These are phyloP conservation scores for Cuculus canorus DNA, from an alignment of 2,797 vertebrate genomes.

Conservation along the genomic window DNA sequence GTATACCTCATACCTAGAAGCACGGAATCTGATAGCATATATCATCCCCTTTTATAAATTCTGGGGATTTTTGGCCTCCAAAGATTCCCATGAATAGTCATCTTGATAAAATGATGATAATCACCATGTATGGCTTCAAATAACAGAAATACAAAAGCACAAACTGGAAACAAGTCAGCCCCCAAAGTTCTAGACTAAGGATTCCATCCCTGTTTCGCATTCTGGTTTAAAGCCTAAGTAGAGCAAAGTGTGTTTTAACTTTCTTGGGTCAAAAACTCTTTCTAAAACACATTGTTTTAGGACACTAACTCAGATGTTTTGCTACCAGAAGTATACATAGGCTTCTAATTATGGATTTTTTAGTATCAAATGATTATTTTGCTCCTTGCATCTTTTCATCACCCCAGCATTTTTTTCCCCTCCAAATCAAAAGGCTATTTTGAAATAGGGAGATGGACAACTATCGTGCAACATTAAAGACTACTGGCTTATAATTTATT, in stretches of 20 bases:
- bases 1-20: not conserved
- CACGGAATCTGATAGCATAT: not conserved
- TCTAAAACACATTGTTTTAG: not conserved
- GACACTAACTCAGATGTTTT: not conserved
- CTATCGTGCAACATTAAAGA: not conserved
- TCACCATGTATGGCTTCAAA: not conserved
- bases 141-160: not conserved
- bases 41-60: not conserved
- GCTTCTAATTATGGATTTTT: not conserved
- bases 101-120: not conserved
- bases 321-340: not conserved
- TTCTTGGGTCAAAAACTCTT: not conserved
- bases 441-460: not conserved
- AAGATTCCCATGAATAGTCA: not conserved
- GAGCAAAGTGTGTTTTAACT: rapidly evolving
- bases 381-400: not conserved
- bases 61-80: not conserved
- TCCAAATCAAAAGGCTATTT: not conserved
- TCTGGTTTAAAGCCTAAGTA: not conserved
- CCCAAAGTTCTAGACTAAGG: not conserved
- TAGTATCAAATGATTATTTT: not conserved
- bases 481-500: not conserved
- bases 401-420: not conserved
- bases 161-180: not conserved
- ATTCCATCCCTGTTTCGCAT: not conserved